Percentiles rank a stretch among this genome's conserved stretches.
phyloP scores from a whole-genome alignment of 2,113 vertebrate genomes.

The Cepphus grylle region DNA sequence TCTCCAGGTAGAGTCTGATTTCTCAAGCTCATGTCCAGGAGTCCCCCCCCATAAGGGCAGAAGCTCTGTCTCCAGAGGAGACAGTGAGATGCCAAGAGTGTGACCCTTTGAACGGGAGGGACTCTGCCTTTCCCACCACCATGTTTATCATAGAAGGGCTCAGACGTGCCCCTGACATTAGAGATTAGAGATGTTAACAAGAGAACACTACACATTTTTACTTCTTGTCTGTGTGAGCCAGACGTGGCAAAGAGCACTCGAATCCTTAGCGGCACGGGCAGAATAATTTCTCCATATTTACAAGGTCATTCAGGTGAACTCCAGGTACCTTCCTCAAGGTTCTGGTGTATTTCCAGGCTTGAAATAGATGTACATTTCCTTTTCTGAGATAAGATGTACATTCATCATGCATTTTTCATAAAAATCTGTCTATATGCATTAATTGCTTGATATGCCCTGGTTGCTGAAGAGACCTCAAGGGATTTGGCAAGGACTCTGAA shows the following conservation, averaged over 20 bases:
- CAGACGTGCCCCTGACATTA: too few species aligned
- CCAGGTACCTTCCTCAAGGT: neutral
- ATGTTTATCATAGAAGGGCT: neutral
- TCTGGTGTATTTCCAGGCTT: neutral
- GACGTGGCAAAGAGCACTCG: neutral
- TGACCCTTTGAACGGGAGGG: neutral
- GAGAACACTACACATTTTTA: neutral
- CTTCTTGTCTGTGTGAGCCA: neutral
- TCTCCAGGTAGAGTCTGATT: neutral
- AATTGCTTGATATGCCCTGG: neutral
- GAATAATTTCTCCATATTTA: neutral
- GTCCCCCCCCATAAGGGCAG: neutral
- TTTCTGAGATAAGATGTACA: neutral
- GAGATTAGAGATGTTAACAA: too few species aligned
- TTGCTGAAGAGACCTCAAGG: neutral
- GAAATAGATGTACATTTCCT: neutral
- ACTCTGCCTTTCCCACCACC: neutral
- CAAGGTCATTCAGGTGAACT: neutral
- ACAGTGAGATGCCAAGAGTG: neutral
- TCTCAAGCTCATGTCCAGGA: neutral
- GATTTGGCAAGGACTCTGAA: neutral
- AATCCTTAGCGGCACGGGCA: neutral
- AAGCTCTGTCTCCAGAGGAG: neutral
- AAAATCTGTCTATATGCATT: neutral
- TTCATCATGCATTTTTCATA: neutral